Evolutionary conservation across 2,113 vertebrate species (phyloP), one percentile per base, ranked within the genome.

Genomic region (Chaetops frenatus): DNA sequence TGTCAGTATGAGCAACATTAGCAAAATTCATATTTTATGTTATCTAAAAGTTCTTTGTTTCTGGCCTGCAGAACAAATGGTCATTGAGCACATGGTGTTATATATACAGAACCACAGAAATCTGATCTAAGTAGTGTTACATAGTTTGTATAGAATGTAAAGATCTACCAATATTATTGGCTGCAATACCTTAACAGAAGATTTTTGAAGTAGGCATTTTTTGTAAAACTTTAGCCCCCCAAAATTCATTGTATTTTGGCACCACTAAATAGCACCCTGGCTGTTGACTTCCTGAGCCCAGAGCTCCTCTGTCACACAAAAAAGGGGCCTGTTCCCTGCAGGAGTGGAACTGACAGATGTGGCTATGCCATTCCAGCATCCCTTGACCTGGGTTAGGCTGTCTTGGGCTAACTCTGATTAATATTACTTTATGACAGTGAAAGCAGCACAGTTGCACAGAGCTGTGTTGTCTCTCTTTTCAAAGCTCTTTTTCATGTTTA

Each of bases 401-500:
- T 80, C 67, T 80, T 45, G 24, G 54, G 36, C n/a, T 88, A 86
- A 58, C 50, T 47, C 86, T 92, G 95, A 86, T 91, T 86, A 54
- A 90, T 73, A 58, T 40, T 10, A 2, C 31, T 91, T 94, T 93
- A 86, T 51, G 81, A 70, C 74, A 79, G 57, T 73, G 50, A 69
- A 91, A 83, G 65, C 25, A 86, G 51, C 47, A n/a, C 88, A 90
- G 88, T 94, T 88, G 47, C 81, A 73, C 45, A 89, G 81, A 83
- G 36, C 90, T 90, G 81, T 93, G 92, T 96, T 91, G 81, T 93
- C 83, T 92, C 74, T 93, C 90, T 96, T 95, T 95, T 89, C 94
- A 90, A 79, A 70, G 91, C 38, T 88, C 78, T 69, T 95, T 95
- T 96, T 92, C 80, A 85, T 84, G 86, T 90, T 96, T 90, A 79